phyloP scores from a whole-genome alignment of 1,140 invertebrate species.

The Pollicipes pollicipes region DNA sequence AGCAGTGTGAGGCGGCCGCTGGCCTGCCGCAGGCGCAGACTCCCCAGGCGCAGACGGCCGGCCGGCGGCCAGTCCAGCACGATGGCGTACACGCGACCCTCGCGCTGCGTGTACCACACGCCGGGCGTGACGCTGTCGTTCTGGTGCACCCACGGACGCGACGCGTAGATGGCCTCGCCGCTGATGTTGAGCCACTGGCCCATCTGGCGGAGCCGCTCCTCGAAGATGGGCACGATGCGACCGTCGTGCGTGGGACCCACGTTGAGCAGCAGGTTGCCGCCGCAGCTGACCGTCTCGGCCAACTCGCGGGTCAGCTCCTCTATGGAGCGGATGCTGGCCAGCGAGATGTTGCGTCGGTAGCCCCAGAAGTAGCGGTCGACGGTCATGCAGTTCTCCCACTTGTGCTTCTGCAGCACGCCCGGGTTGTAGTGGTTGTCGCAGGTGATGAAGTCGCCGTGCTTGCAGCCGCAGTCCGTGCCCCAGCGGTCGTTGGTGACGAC shows the following conservation, averaged over 20 bases:
- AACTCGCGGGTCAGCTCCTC: background rate
- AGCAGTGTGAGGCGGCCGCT: background rate
- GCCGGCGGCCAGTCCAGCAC: background rate
- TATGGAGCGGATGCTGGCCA: slow-evolving; percentile 34
- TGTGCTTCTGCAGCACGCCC: slow-evolving; percentile 49
- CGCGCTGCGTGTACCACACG: slow-evolving; percentile 26
- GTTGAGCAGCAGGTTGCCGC: slow-evolving; percentile 77
- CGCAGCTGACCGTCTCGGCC: slow-evolving; percentile 44
- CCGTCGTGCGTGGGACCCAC: slow-evolving; percentile 80
- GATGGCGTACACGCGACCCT: background rate
- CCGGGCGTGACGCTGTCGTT: slow-evolving; percentile 55
- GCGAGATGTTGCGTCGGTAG: slow-evolving; percentile 48
- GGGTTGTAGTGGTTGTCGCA: slow-evolving; percentile 54
- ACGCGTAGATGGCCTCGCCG: slow-evolving; percentile 71
- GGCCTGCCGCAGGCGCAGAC: background rate
- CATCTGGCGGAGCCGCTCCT: slow-evolving; percentile 53
- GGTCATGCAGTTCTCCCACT: slow-evolving; percentile 87
- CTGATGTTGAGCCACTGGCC: slow-evolving; percentile 63
- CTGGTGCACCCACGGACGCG: slow-evolving; percentile 55
- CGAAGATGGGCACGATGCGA: slow-evolving; percentile 66
- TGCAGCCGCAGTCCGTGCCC: slow-evolving; percentile 52
- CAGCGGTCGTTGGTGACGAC: slow-evolving; percentile 76
- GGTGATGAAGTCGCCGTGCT: slow-evolving; percentile 74
- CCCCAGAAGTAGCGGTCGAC: slow-evolving; percentile 83
- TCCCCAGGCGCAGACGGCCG: background rate